phyloP scores from a whole-genome alignment of 2,888 invertebrate species.

The Drosophila paracracens region DNA sequence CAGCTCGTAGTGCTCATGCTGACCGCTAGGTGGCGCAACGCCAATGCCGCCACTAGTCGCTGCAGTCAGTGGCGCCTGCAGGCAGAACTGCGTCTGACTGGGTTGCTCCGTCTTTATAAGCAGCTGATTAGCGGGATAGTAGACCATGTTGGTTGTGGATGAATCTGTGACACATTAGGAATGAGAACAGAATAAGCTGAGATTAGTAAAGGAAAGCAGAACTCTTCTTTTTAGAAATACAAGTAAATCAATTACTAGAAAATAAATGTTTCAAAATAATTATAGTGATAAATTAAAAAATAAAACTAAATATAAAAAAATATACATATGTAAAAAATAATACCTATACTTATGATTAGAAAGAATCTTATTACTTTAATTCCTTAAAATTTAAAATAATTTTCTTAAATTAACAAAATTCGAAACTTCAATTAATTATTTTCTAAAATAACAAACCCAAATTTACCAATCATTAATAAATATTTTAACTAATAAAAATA shows the following conservation, averaged over 20 bases:
- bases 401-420: neutral
- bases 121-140: conserved; percentile 84
- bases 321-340: neutral
- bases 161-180: conserved; percentile 67
- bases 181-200: neutral
- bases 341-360: neutral
- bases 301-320: neutral
- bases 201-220: neutral
- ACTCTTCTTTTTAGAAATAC: neutral
- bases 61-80: conserved; percentile 60
- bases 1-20: conserved; percentile 66
- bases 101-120: conserved; percentile 84
- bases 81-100: conserved; percentile 82
- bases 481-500: neutral
- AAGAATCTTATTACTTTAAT: neutral
- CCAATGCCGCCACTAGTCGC: conserved; percentile 29
- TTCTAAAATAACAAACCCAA: neutral
- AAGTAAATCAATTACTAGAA: neutral
- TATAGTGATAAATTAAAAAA: neutral
- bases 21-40: conserved; percentile 44
- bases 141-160: conserved; percentile 83
- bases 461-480: neutral
- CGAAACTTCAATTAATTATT: neutral
- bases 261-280: neutral
- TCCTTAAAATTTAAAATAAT: neutral